phyloP scores from a whole-genome alignment of 1,140 invertebrate genomes.

The Aphis craccivora region DNA sequence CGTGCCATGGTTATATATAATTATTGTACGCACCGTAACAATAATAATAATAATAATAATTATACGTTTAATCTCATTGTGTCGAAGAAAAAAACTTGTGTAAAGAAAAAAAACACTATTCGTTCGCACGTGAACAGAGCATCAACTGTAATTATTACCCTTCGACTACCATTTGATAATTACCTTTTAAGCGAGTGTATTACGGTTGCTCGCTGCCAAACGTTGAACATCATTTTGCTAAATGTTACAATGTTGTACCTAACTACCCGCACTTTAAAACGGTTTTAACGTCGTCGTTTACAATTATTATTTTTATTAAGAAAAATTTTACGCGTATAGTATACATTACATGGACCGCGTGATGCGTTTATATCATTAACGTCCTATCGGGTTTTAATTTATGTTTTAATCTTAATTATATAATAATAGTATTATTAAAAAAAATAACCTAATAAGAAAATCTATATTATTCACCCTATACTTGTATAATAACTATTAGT shows the following conservation, averaged over 20 bases:
- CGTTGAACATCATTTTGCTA: slow-evolving; percentile 7
- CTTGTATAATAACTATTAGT: no score
- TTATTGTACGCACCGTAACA: background rate
- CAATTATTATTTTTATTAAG: background rate
- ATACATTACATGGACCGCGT: background rate
- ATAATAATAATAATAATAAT: background rate
- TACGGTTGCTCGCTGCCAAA: background rate
- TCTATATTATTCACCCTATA: background rate
- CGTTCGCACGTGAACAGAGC: slow-evolving; percentile 8
- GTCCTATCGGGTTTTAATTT: background rate
- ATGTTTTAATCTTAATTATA: background rate
- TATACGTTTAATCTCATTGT: slow-evolving; percentile 14
- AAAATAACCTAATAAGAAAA: background rate
- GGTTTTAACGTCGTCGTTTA: background rate
- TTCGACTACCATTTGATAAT: background rate
- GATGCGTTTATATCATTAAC: background rate
- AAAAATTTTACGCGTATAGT: background rate
- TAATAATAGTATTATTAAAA: background rate
- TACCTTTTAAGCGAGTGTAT: slow-evolving; percentile 31
- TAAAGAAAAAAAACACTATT: background rate
- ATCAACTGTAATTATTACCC: slow-evolving; percentile 14
- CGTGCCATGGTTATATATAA: background rate
- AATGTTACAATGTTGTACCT: background rate
- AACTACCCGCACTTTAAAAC: background rate
- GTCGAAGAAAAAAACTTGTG: background rate